Conservation (phyloP, 2,113 vertebrate species). For the Cettia cetti region DNA sequence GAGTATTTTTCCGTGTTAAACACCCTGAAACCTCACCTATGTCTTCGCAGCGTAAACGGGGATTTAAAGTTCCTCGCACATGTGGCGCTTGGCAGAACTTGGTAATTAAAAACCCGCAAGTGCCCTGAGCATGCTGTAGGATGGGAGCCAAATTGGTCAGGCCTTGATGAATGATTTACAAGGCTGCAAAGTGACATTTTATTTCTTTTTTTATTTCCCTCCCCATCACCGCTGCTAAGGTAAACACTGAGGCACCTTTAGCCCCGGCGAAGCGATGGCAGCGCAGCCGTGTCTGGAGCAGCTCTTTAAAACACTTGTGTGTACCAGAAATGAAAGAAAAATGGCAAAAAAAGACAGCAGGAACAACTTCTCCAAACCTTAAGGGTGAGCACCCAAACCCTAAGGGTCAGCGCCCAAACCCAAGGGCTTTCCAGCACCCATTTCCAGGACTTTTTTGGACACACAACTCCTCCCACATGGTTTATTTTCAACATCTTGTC, state of each 20-base stretch:
- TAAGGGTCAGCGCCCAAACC: fast-evolving
- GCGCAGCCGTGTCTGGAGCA: fast-evolving
- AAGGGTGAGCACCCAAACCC: not conserved
- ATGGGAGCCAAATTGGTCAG: constrained; percentile 61
- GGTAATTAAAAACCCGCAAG: constrained; percentile 65
- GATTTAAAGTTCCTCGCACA: constrained; percentile 53
- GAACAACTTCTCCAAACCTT: not conserved
- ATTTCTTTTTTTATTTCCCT: constrained; percentile 46
- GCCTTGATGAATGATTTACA: constrained; percentile 67
- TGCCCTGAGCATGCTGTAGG: constrained; percentile 64
- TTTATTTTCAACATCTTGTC: not conserved
- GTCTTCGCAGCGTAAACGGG: not conserved
- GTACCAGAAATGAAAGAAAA: not conserved
- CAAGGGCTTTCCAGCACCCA: not conserved
- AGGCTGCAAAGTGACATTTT: constrained; percentile 64
- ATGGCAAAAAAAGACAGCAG: not conserved
- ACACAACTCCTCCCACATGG: not conserved
- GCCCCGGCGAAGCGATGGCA: not conserved
- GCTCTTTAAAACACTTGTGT: not conserved
- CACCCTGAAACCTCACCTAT: constrained; percentile 35
- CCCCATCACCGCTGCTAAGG: not conserved
- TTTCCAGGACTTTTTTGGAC: not conserved
- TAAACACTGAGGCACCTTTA: constrained; percentile 43
- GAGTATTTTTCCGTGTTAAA: constrained; percentile 42
- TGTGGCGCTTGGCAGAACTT: constrained; percentile 65